These are phyloP conservation scores for Diabrotica virgifera DNA, from an alignment of 1,140 invertebrate species.

Conservation along the genomic window DNA sequence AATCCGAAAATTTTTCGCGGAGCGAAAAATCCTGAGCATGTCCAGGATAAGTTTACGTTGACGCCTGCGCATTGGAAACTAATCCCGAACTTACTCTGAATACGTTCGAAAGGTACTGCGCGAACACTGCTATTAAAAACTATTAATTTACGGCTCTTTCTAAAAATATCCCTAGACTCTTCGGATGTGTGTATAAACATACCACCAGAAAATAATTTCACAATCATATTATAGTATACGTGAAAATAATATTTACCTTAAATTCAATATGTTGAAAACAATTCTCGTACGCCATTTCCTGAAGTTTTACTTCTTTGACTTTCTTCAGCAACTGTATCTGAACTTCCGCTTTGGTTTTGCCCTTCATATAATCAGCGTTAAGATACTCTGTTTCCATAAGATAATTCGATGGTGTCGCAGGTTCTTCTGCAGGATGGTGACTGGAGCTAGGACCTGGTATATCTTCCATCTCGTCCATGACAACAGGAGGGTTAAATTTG, in stretches of 20 bases:
- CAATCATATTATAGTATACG: no score
- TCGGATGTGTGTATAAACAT: no score
- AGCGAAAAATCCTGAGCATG: no score
- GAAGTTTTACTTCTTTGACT: constrained; percentile 40
- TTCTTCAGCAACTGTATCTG: constrained; percentile 45
- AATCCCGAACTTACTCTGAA: no score
- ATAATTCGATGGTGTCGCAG: constrained; percentile 14
- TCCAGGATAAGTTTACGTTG: no score
- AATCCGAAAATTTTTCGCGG: no score
- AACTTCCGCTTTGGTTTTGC: constrained; percentile 35
- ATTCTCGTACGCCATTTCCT: constrained; percentile 20
- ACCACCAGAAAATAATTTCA: no score
- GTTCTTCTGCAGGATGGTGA: background rate
- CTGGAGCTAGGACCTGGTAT: constrained; percentile 38
- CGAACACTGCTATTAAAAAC: no score
- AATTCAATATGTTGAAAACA: constrained; percentile 21
- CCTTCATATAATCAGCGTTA: constrained; percentile 26
- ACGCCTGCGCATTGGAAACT: no score
- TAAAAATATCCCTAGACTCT: no score
- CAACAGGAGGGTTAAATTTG: constrained; percentile 63
- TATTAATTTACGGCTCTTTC: no score
- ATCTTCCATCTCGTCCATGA: constrained; percentile 53
- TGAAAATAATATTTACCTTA: constrained; percentile 13
- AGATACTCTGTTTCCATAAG: constrained; percentile 22
- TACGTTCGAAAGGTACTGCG: no score